Percentiles rank a stretch among this genome's conserved stretches.
phyloP scores from a whole-genome alignment of 1,140 invertebrate species.

The Drosophila kurseongensis region DNA sequence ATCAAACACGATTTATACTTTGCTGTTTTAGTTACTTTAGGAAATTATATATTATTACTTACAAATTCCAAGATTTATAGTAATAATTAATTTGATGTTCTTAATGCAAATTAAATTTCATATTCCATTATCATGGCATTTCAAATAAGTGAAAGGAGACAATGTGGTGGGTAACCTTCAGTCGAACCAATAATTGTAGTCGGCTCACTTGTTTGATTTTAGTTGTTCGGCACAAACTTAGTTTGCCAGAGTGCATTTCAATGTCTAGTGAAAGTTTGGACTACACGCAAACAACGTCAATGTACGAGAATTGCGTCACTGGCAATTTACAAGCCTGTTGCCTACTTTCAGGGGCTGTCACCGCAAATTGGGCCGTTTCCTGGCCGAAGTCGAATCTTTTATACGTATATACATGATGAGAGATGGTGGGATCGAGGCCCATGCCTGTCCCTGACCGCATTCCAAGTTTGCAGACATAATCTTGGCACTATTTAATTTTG shows the following conservation, averaged over 20 bases:
- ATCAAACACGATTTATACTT: no score
- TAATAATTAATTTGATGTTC: no score
- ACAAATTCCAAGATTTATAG: no score
- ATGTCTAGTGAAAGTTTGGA: constrained; percentile 42
- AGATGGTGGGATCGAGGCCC: neutral
- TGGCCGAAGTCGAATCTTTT: neutral
- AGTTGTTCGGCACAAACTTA: constrained; percentile 21
- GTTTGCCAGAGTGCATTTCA: constrained; percentile 44
- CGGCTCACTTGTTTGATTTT: constrained; percentile 19
- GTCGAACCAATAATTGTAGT: neutral
- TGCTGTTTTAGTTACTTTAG: no score
- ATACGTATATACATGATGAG: neutral
- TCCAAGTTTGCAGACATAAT: constrained; percentile 60
- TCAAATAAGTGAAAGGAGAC: neutral
- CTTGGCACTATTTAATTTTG: constrained; percentile 76
- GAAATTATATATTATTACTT: no score
- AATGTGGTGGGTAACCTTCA: neutral
- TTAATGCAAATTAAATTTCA: no score
- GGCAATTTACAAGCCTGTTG: constrained; percentile 51
- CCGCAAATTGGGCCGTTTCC: constrained; percentile 45
- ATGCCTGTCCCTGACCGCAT: constrained; percentile 35
- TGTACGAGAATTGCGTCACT: constrained; percentile 32
- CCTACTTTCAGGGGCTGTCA: constrained; percentile 42
- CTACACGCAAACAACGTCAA: constrained; percentile 45
- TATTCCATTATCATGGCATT: neutral